These are phyloP conservation scores for Drosophila paranaensis DNA, from an alignment of 2,888 invertebrate genomes.

Conservation along the genomic window DNA sequence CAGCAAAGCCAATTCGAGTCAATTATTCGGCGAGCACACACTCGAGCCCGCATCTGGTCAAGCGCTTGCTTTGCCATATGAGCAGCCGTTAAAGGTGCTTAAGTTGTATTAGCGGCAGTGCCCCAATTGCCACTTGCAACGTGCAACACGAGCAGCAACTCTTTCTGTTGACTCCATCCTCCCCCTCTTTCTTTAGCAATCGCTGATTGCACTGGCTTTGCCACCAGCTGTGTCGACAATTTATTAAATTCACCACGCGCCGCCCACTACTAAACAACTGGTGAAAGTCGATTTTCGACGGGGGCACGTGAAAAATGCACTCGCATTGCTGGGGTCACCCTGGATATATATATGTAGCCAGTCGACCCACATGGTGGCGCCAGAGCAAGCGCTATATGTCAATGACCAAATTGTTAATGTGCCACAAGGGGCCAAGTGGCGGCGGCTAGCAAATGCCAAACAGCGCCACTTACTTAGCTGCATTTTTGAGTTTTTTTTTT, in stretches of 20 bases:
- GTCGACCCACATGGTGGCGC: slow-evolving; percentile 10
- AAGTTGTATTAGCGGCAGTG: slow-evolving; percentile 19
- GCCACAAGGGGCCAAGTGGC: slow-evolving; percentile 13
- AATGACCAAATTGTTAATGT: slow-evolving; percentile 47
- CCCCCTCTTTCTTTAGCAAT: slow-evolving; percentile 3
- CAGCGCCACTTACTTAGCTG: neutral
- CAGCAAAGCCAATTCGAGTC: slow-evolving; percentile 19
- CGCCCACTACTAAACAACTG: slow-evolving; percentile 11
- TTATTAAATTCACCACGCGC: slow-evolving; percentile 31
- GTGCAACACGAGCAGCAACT: neutral
- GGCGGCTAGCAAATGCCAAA: neutral
- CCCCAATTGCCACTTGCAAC: neutral
- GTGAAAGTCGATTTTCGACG: slow-evolving; percentile 28
- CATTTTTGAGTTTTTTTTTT: neutral
- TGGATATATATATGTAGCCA: slow-evolving; percentile 22
- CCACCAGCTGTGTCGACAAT: slow-evolving; percentile 32
- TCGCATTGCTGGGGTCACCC: slow-evolving; percentile 24
- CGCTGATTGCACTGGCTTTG: slow-evolving; percentile 36
- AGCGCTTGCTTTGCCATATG: slow-evolving; percentile 17
- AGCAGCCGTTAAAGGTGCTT: slow-evolving; percentile 19
- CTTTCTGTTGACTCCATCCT: no score
- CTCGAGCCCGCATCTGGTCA: slow-evolving; percentile 1
- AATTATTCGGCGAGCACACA: slow-evolving; percentile 7
- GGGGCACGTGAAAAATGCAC: slow-evolving; percentile 37
- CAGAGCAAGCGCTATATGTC: slow-evolving; percentile 36